Base-by-base conservation (phyloP, 2,113 vertebrate species). In the Cygnus atratus region DNA sequence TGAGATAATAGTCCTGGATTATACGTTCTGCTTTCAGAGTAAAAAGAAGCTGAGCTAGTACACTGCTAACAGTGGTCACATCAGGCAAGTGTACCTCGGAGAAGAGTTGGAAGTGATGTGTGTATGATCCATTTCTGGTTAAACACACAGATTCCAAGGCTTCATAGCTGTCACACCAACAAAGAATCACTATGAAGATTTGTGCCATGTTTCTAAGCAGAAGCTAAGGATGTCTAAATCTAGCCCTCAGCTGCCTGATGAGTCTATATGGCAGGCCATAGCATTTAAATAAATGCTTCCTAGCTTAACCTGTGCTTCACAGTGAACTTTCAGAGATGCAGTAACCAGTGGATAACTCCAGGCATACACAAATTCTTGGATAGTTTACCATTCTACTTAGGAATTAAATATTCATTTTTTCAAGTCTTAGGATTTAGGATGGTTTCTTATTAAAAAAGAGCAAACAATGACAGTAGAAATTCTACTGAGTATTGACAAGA, bases 381-480 rank as follows among this genome's bases (percentile, higher is more conserved):
- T 1, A 62, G 67, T 95, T 92, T 94, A 87, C 77, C 39, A 28
- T 91, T 81, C 77, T 73, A 54, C 84, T 89, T 83, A 54, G 46
- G 21, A 74, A 86, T 78, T 82, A 87, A 83, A 59, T 59, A 96
- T 93, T 90, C 31, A 83, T 85, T 92, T 88, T 94, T 90, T 96
- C 85, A 59, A 44, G 46, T 67, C 55, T 83, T 52, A 71, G 78
- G 75, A 77, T 63, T 86, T 71, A 39, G 46, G 12, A 88, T 90
- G 48, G 15, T 52, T 92, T 78, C 90, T 77, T 88, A 91, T 86
- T 96, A 83, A 83, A 35, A 66, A 78, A 66, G 20, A 67, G 11
- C 63, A 95, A 96, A 94, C 63, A 95, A 55, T 25, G 37, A 74
- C 71, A 88, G 35, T 12, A 46, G 4, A 81, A 93, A 83, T 52